Conservation (phyloP, 2,888 invertebrate genomes). For the Mythimna pallens region DNA sequence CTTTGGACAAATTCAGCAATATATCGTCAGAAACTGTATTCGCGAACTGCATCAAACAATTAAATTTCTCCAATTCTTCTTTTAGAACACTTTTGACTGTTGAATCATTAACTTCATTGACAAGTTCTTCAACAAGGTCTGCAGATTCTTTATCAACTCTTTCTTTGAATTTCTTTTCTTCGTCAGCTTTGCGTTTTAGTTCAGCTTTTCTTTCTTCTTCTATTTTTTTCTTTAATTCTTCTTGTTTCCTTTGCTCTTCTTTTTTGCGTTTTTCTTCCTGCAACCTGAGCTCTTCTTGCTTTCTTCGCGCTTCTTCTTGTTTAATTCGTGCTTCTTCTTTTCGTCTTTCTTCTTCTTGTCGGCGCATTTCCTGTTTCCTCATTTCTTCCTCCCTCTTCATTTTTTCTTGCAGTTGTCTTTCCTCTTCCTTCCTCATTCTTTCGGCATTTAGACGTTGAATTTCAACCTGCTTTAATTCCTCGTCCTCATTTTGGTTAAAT, state of each 20-base stretch:
- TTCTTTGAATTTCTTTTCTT: slow-evolving; percentile 77
- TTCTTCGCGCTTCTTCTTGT: slow-evolving; percentile 63
- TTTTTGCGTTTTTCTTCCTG: slow-evolving; percentile 76
- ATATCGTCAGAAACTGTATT: slow-evolving; percentile 76
- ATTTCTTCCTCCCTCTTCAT: slow-evolving; percentile 65
- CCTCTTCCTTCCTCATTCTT: slow-evolving; percentile 69
- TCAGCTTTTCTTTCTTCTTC: slow-evolving; percentile 82
- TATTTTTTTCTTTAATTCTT: slow-evolving; percentile 77
- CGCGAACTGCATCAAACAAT: slow-evolving; percentile 75
- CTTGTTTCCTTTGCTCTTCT: slow-evolving; percentile 78
- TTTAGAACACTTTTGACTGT: slow-evolving; percentile 72
- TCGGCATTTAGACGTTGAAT: slow-evolving; percentile 68
- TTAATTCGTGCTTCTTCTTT: slow-evolving; percentile 65
- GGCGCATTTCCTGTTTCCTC: slow-evolving; percentile 66
- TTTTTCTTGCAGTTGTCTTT: slow-evolving; percentile 68
- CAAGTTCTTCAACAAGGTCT: slow-evolving; percentile 77
- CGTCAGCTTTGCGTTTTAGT: slow-evolving; percentile 78
- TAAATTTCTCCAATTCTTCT: slow-evolving; percentile 79
- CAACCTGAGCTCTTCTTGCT: slow-evolving; percentile 66
- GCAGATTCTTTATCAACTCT: slow-evolving; percentile 81
- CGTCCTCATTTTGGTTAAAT: slow-evolving; percentile 76
- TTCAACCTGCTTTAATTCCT: slow-evolving; percentile 56
- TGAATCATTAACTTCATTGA: slow-evolving; percentile 77
- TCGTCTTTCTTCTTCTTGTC: slow-evolving; percentile 65
- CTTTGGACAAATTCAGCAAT: slow-evolving; percentile 75